Base-by-base conservation (phyloP, 2,113 vertebrate genomes). In the Desmodus rotundus region DNA sequence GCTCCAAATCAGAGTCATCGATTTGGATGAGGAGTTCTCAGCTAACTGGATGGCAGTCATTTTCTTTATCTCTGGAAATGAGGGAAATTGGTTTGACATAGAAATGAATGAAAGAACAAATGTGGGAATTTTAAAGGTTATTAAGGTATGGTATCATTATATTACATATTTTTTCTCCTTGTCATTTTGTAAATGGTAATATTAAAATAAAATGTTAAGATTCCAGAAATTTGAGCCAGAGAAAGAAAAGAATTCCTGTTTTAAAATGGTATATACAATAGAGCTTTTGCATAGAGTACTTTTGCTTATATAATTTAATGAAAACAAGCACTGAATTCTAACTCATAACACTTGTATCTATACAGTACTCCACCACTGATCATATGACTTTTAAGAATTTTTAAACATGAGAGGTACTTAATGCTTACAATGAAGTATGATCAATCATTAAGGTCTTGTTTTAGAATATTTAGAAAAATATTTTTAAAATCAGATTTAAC, bases 31-130 rank as follows among this genome's bases (percentile, higher is more conserved):
- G 63, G 26, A 97, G 31, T 72, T 16, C 70, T 97, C 98, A 15
- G 98, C 97, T 0, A 99, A 99, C 97, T 99, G 99, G 99, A 54
- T 96, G 3, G 94, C 95, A 8, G 61, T 97, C 0, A 99, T 97
- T 95, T 97, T 98, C 0, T 99, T 99, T 43, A 91, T 98, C 31
- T 97, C 98, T 86, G 99, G 99, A 90, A 99, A 99, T 70, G 99
- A 99, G 54, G 99, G 97, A 0, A 97, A 97, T 3, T 98, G 99
- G 97, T 99, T 99, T 98, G 98, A 96, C 9, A 98, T 99, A 38
- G 97, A 38, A 88, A 99, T 98, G 45, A 98, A 99, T 91, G 97
- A 98, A 33, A 93, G 93, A 31, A 99, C 98, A 90, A 99, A 99
- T 4, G 98, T 99, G 63, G 99, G 98, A 41, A 89, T 98, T 91